Evolutionary conservation across 2,888 invertebrate genomes (phyloP).

Genomic region (Pemphredon lugubris): DNA sequence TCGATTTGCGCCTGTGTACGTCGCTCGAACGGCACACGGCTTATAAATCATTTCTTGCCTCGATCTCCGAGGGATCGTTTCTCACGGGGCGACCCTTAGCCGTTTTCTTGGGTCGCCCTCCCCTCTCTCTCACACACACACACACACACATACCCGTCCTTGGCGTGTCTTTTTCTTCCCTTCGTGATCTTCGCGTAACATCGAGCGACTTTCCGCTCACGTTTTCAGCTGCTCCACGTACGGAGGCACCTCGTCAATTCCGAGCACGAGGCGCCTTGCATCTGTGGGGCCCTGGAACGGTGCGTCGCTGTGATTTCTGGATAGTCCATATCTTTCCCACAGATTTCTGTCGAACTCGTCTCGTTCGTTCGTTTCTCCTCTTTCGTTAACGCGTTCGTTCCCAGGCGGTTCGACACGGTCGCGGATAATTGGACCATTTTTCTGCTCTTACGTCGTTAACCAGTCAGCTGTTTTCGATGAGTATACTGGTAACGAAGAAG

Average conservation of each 20-base stretch:
- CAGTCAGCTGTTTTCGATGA: too few relatives aligned
- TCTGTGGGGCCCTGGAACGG: conserved; percentile 31
- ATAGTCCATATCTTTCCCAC: too few relatives aligned
- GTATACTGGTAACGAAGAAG: too few relatives aligned
- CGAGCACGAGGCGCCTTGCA: conserved; percentile 9
- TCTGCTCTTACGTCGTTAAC: too few relatives aligned
- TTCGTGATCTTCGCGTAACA: conserved; percentile 13
- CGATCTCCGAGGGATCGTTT: conserved; percentile 50
- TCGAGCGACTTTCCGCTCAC: conserved; percentile 56
- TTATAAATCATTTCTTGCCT: conserved; percentile 64
- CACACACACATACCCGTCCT: too few relatives aligned
- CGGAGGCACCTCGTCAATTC: conserved; percentile 18
- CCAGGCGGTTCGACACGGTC: too few relatives aligned
- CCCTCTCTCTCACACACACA: too few relatives aligned
- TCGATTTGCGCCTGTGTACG: conserved; percentile 40
- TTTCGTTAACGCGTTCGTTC: too few relatives aligned
- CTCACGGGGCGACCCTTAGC: conserved; percentile 56
- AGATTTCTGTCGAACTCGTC: too few relatives aligned
- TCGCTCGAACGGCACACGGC: conserved; percentile 25
- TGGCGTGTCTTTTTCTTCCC: conserved; percentile 22
- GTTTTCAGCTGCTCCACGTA: conserved; percentile 36
- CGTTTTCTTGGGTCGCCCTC: conserved; percentile 46
- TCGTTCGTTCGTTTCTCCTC: too few relatives aligned
- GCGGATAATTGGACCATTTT: too few relatives aligned
- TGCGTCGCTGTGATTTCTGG: not conserved